Evolutionary conservation across 2,888 invertebrate species (phyloP), one percentile per base, ranked within the genome.

Genomic region (Tholera decimalis): DNA sequence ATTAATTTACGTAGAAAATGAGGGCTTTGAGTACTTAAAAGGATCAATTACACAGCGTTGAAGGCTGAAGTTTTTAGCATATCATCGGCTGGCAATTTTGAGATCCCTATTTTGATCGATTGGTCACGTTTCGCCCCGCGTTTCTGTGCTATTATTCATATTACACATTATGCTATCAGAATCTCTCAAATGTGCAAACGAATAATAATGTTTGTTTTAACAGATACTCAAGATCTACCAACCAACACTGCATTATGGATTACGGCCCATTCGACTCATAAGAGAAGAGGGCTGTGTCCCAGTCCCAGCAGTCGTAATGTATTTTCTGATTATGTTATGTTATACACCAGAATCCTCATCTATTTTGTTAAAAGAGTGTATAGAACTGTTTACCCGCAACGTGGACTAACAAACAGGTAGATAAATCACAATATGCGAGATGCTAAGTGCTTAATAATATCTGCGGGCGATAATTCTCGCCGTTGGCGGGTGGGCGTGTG

Each of bases 401-500:
- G 28, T 54, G 8, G 43, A 61, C 53, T 49, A 68, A 69, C 68
- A 80, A 79, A 72, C 74, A 71, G n/a, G 50, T 57, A 71, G 55
- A 84, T 83, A 79, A 82, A 83, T 85, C 76, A 79, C 75, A 77
- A 78, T 78, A 61, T 47, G 65, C 64, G 62, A 65, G 54, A 60
- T 67, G 55, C 20, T 77, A 80, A 80, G 72, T 79, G 82, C 74
- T 79, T 77, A 62, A 83, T 83, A 83, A 83, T 84, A 84, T 74
- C 69, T 56, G 66, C 58, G 50, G 57, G 72, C 72, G 63, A 79
- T 72, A 79, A 80, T 83, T 82, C 69, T 78, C 77, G 79, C 76
- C 84, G 85, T 82, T 87, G 82, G 63, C 67, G 85, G 80, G 91
- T 91, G 84, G 91, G 91, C 88, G 91, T 88, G 87, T 82, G 87